Conservation (phyloP, 2,113 vertebrate genomes). For the Aythya baeri region DNA sequence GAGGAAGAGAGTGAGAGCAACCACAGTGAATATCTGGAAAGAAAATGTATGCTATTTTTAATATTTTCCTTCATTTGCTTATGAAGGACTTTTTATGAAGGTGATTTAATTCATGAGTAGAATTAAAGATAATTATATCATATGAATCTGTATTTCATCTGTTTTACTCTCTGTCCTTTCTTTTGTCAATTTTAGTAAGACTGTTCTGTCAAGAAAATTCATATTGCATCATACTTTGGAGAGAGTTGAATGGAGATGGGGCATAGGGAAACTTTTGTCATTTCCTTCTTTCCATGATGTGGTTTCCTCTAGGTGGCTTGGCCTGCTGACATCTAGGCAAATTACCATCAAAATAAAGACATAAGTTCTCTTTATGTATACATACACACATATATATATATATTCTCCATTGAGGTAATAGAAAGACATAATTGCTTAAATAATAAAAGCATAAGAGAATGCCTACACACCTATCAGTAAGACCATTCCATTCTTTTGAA, state of each 20-base stretch:
- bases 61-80: neutral
- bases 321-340: neutral
- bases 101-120: neutral
- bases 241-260: neutral
- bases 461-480: neutral
- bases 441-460: neutral
- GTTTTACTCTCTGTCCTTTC: neutral
- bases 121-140: neutral
- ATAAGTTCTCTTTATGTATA: neutral
- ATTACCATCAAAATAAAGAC: neutral
- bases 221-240: accelerated
- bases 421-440: accelerated
- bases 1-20: neutral
- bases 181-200: neutral
- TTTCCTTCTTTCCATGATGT: accelerated
- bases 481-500: neutral
- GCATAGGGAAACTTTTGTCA: neutral
- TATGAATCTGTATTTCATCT: neutral
- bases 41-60: neutral
- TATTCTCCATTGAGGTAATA: neutral
- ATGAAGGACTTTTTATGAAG: neutral
- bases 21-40: neutral
- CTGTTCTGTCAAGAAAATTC: neutral
- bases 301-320: neutral
- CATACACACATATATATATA: neutral